phyloP scores from a whole-genome alignment of 1,140 invertebrate species.

The Eubasilissa regina region DNA sequence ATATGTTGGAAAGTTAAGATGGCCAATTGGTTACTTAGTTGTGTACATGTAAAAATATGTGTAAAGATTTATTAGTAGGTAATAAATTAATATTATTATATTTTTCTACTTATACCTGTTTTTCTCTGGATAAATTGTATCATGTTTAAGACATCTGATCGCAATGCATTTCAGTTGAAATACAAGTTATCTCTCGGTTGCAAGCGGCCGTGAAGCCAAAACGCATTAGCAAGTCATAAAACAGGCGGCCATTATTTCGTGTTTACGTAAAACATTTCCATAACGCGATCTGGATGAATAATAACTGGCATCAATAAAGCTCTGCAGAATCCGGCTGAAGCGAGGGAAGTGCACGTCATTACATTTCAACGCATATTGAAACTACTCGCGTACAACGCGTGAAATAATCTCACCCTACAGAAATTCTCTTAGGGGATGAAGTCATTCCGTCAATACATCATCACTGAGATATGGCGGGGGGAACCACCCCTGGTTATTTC shows the following conservation, averaged over 20 bases:
- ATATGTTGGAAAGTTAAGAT: too few species aligned
- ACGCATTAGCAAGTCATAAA: constrained; percentile 32
- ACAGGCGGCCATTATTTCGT: constrained; percentile 13
- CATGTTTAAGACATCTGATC: too few species aligned
- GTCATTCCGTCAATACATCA: constrained; percentile 58
- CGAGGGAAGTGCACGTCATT: constrained; percentile 46
- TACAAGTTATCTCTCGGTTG: not conserved
- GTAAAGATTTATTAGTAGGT: too few species aligned
- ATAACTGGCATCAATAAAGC: constrained; percentile 45
- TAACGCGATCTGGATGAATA: constrained; percentile 31
- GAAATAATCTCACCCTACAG: constrained; percentile 38
- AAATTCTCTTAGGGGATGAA: constrained; percentile 46
- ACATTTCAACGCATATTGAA: constrained; percentile 43
- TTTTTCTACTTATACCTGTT: too few species aligned
- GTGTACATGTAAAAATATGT: too few species aligned
- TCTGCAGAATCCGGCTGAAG: constrained; percentile 27
- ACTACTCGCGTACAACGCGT: constrained; percentile 26
- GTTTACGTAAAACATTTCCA: constrained; percentile 25
- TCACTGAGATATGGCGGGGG: constrained; percentile 43
- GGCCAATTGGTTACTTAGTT: too few species aligned
- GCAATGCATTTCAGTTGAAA: not conserved
- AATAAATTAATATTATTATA: too few species aligned
- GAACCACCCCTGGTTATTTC: constrained; percentile 24
- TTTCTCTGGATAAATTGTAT: too few species aligned
- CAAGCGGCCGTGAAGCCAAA: constrained; percentile 8